Conservation (phyloP, 92 coral and sea anemone species). For the Anthopleura xanthogrammica region DNA sequence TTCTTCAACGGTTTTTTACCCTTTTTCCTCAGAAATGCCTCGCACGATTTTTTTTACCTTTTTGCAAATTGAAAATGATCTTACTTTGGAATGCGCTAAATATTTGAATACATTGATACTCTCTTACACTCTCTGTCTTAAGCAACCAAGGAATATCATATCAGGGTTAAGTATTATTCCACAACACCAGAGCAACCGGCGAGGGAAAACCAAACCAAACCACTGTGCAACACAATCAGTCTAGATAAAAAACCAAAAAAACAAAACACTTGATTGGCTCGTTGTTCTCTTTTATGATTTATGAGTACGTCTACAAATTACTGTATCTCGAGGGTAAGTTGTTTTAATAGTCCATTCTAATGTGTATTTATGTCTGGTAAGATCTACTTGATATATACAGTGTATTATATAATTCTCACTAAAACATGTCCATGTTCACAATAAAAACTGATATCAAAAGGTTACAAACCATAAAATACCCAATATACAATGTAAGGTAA, state of each 20-base stretch:
- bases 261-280: neutral
- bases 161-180: neutral
- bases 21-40: no score
- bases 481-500: no score
- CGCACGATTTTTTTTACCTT: no score
- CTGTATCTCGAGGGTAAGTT: neutral
- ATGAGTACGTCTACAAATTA: neutral
- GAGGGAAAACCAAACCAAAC: neutral
- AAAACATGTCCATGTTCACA: neutral
- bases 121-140: no score
- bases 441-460: neutral
- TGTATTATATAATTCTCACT: neutral
- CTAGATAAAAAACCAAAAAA: neutral
- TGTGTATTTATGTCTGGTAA: neutral
- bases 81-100: no score
- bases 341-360: neutral
- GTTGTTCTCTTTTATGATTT: neutral
- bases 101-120: no score
- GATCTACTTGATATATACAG: neutral
- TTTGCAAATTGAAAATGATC: no score
- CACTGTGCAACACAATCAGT: neutral
- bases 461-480: neutral
- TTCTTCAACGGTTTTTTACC: no score
- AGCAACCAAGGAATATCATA: no score
- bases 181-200: neutral